phyloP scores from a whole-genome alignment of 2,797 vertebrate genomes.

The Lates japonicus region DNA sequence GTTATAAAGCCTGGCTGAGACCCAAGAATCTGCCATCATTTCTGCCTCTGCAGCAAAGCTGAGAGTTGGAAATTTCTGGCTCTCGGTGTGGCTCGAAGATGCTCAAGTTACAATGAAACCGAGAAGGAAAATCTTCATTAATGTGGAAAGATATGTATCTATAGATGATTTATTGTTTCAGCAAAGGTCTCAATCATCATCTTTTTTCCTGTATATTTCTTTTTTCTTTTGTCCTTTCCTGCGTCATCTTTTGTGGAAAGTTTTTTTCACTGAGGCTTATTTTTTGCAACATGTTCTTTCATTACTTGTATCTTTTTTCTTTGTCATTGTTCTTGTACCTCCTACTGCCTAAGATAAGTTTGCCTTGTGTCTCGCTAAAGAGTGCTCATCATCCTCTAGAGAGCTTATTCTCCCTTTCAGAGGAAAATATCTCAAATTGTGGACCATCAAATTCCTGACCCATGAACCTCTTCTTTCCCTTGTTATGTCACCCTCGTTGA shows the following conservation, averaged over 20 bases:
- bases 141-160: conserved; percentile 5
- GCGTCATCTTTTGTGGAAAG: background rate
- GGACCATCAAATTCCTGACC: conserved; percentile 55
- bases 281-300: conserved; percentile 9
- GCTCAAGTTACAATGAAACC: conserved; percentile 32
- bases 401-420: conserved; percentile 33
- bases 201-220: background rate
- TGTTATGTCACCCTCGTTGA: conserved; percentile 50
- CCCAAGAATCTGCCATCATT: conserved; percentile 77
- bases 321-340: conserved; percentile 1
- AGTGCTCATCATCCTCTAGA: conserved; percentile 38
- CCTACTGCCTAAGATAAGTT: background rate
- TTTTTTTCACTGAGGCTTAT: background rate
- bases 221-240: background rate
- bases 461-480: conserved; percentile 46
- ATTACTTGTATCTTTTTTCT: conserved; percentile 1
- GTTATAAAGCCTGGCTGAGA: conserved; percentile 78
- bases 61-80: conserved; percentile 66
- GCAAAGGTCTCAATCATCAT: background rate
- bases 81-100: conserved; percentile 35
- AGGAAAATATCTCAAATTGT: conserved; percentile 50
- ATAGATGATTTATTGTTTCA: background rate
- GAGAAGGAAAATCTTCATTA: conserved; percentile 14
- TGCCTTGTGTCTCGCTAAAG: conserved; percentile 15
- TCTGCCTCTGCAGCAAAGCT: conserved; percentile 84